phyloP scores from a whole-genome alignment of 2,113 vertebrate species.

The Etia nguti region DNA sequence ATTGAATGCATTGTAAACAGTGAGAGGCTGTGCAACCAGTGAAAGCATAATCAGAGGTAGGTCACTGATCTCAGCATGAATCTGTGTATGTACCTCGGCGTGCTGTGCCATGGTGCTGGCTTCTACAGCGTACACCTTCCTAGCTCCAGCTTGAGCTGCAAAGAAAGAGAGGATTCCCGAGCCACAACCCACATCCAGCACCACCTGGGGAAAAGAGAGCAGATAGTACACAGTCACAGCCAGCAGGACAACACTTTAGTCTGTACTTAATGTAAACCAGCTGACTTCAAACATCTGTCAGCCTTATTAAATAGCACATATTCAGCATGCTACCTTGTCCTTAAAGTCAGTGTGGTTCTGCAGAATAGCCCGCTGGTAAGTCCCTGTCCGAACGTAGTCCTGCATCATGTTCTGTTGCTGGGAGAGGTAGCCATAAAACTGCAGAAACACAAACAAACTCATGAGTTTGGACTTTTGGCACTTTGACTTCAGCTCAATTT shows the following conservation, averaged over 20 bases:
- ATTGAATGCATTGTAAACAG: neutral
- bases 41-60: neutral
- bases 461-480: neutral
- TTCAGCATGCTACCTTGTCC: conserved; percentile 80
- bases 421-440: conserved; percentile 99
- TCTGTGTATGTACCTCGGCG: conserved; percentile 78
- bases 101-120: conserved; percentile 98
- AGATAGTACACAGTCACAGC: neutral
- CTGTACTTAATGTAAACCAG: neutral
- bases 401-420: conserved; percentile 99
- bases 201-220: conserved; percentile 72
- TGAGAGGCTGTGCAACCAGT: neutral
- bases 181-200: conserved; percentile 92
- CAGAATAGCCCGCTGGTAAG: conserved; percentile 93
- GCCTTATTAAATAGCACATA: neutral
- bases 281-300: neutral
- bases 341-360: conserved; percentile 97
- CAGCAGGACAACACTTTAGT: neutral
- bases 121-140: conserved; percentile 94
- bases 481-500: neutral
- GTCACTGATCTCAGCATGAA: neutral
- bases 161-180: conserved; percentile 97
- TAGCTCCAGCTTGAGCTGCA: conserved; percentile 89
- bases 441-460: neutral
- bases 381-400: conserved; percentile 95